Conservation (phyloP, 2,797 vertebrate genomes). For the Sparus aurata region DNA sequence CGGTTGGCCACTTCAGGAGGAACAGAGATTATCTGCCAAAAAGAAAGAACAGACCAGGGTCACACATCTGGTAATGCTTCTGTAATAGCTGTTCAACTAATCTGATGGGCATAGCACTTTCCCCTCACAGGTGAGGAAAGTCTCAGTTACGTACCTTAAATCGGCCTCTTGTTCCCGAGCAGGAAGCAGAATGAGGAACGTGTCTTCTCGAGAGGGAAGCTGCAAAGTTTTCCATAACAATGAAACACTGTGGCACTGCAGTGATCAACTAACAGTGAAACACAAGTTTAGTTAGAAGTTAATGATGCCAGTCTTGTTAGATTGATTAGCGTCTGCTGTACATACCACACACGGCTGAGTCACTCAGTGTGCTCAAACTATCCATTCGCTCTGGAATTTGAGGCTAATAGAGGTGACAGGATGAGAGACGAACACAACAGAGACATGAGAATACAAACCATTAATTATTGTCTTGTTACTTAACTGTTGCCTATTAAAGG, state of each 20-base stretch:
- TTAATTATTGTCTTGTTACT: not conserved
- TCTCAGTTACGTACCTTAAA: constrained; percentile 74
- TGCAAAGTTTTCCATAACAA: constrained; percentile 54
- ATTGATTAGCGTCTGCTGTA: constrained; percentile 30
- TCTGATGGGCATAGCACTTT: not conserved
- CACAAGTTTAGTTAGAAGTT: constrained; percentile 1
- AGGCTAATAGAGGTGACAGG: constrained; percentile 74
- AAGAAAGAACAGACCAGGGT: constrained; percentile 15
- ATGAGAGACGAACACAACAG: constrained; percentile 10
- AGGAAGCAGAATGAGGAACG: constrained; percentile 82
- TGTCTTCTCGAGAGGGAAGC: constrained; percentile 81
- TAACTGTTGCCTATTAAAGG: not conserved
- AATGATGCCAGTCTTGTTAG: constrained; percentile 10
- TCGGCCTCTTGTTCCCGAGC: constrained; percentile 84
- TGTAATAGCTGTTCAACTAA: constrained; percentile 8
- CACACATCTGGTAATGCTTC: not conserved
- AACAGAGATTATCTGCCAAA: constrained; percentile 79
- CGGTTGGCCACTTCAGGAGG: constrained; percentile 81
- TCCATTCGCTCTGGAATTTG: constrained; percentile 88
- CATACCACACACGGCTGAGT: constrained; percentile 83
- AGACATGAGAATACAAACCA: constrained; percentile 40
- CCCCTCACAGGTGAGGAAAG: not conserved
- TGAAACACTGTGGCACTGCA: constrained; percentile 24
- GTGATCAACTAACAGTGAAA: constrained; percentile 1
- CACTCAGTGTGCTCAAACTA: constrained; percentile 79